Percentiles rank a stretch among this genome's conserved stretches.
Evolutionary conservation across 2,888 invertebrate species (phyloP).

Genomic region (Uropetala carovei): DNA sequence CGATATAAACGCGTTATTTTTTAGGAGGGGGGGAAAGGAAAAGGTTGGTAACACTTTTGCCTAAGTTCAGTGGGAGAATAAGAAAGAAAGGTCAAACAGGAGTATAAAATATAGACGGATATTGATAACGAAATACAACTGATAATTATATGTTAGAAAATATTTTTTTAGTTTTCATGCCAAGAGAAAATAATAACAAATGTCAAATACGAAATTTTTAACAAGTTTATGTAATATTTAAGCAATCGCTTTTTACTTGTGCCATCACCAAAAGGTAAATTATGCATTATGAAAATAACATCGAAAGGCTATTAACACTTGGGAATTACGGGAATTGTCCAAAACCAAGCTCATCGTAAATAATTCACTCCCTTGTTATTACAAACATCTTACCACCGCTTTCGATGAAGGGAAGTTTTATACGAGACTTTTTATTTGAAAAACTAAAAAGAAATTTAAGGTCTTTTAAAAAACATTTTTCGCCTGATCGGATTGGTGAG

Average conservation of each 20-base stretch:
- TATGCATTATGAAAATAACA: background rate
- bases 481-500: background rate
- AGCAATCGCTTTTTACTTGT: no score
- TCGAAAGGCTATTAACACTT: background rate
- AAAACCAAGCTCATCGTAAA: background rate
- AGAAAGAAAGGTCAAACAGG: no score
- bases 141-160: no score
- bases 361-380: background rate
- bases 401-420: background rate
- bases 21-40: background rate
- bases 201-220: no score
- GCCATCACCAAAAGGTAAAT: no score
- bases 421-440: background rate
- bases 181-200: no score
- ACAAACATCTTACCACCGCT: background rate
- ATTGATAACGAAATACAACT: no score
- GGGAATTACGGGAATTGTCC: background rate
- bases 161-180: no score
- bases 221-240: no score
- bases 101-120: no score
- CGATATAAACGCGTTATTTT: background rate
- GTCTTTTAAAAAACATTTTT: background rate
- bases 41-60: background rate
- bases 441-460: background rate
- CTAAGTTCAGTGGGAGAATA: no score